phyloP scores from a whole-genome alignment of 1,140 invertebrate genomes.

The Drosophila elegans region DNA sequence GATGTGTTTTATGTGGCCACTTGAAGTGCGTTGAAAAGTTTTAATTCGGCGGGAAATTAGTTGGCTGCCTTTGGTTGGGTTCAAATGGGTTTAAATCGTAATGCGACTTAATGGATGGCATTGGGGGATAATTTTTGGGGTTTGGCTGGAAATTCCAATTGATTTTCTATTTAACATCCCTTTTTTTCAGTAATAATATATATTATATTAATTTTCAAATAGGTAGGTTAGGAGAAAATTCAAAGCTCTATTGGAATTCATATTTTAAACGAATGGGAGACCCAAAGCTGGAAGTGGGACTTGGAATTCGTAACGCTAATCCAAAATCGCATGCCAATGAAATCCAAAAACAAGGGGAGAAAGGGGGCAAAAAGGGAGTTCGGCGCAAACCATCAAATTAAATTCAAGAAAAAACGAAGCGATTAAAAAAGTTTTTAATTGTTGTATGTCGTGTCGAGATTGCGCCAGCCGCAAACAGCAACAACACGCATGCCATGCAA shows the following conservation, averaged over 20 bases:
- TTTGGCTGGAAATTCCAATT: background rate
- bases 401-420: slow-evolving; percentile 78
- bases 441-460: slow-evolving; percentile 78
- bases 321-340: slow-evolving; percentile 64
- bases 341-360: slow-evolving; percentile 30
- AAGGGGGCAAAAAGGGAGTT: slow-evolving; percentile 20
- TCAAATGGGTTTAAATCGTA: slow-evolving; percentile 5
- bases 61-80: slow-evolving; percentile 13
- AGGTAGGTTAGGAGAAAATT: background rate
- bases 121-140: slow-evolving; percentile 1
- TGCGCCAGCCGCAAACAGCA: slow-evolving; percentile 49
- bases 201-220: too few relatives aligned
- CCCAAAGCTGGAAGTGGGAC: slow-evolving; percentile 15
- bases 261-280: background rate
- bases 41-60: slow-evolving; percentile 5
- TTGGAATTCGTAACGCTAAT: slow-evolving; percentile 35
- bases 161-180: too few relatives aligned
- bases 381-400: slow-evolving; percentile 71
- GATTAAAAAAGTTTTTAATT: slow-evolving; percentile 79
- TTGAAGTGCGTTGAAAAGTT: slow-evolving; percentile 17
- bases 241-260: too few relatives aligned
- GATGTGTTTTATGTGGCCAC: slow-evolving; percentile 12
- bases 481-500: slow-evolving; percentile 63
- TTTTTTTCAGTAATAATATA: too few relatives aligned
- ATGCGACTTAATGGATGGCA: slow-evolving; percentile 7